Evolutionary conservation across 1,140 invertebrate species (phyloP).

Genomic region (Apocrypta bakeri): DNA sequence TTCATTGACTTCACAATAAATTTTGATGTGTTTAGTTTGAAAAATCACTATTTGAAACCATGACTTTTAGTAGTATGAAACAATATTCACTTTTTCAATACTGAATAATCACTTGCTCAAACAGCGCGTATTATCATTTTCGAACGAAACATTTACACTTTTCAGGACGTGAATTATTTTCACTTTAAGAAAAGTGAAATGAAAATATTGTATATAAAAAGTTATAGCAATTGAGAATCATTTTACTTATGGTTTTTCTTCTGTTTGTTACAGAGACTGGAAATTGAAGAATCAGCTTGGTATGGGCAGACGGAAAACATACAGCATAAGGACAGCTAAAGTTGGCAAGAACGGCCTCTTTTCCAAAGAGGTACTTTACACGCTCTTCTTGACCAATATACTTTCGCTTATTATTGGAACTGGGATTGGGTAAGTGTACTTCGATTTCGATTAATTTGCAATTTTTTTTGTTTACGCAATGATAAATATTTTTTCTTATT

Average conservation of each 20-base stretch:
- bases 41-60: no score
- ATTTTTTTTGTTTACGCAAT: not conserved
- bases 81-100: no score
- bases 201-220: no score
- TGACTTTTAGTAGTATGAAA: no score
- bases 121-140: no score
- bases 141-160: no score
- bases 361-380: conserved; percentile 92
- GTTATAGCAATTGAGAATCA: no score
- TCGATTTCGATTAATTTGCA: not conserved
- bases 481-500: not conserved
- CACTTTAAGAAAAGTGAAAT: no score
- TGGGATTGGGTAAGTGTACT: conserved; percentile 86
- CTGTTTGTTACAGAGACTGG: conserved; percentile 80
- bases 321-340: conserved; percentile 87
- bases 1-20: no score
- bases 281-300: conserved; percentile 76
- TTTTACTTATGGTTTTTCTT: conserved; percentile 48
- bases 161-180: no score
- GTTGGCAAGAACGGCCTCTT: conserved; percentile 87
- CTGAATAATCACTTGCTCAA: no score
- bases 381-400: conserved; percentile 91
- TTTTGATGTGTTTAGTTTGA: no score
- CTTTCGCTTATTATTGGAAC: conserved; percentile 91
- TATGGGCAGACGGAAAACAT: conserved; percentile 76